Evolutionary conservation across 2,888 invertebrate genomes (phyloP).

Genomic region (Erpobdella octoculata): DNA sequence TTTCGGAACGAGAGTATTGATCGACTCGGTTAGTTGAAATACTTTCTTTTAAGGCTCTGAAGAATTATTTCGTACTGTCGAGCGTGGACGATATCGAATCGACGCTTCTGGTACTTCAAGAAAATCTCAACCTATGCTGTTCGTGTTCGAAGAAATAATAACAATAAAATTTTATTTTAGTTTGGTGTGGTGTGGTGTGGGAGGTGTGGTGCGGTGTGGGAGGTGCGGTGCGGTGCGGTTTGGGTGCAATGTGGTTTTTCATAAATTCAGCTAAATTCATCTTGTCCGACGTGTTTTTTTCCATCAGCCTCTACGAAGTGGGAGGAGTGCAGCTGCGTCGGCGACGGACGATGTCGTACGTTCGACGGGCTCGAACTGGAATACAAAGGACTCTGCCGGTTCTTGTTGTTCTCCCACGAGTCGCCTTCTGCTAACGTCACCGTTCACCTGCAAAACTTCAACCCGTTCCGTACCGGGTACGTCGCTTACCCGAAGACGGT

Average conservation of each 20-base stretch:
- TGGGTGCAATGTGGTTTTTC: background rate
- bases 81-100: background rate
- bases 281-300: no score
- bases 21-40: background rate
- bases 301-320: background rate
- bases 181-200: background rate
- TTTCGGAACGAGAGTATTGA: background rate
- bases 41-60: background rate
- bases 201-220: no score
- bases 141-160: no score
- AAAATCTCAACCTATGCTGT: slow-evolving; percentile 2
- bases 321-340: background rate
- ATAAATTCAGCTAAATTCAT: background rate
- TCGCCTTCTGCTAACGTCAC: background rate
- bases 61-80: background rate
- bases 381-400: slow-evolving; percentile 6
- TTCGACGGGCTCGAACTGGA: slow-evolving; percentile 5
- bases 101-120: background rate
- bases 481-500: background rate
- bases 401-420: background rate
- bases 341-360: background rate
- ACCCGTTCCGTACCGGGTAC: slow-evolving; percentile 7
- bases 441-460: background rate
- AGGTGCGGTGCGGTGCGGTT: no score
- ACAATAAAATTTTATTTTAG: background rate